Evolutionary conservation across 2,797 vertebrate genomes (phyloP), one percentile per base, ranked within the genome.

Genomic region (Anableps anableps): DNA sequence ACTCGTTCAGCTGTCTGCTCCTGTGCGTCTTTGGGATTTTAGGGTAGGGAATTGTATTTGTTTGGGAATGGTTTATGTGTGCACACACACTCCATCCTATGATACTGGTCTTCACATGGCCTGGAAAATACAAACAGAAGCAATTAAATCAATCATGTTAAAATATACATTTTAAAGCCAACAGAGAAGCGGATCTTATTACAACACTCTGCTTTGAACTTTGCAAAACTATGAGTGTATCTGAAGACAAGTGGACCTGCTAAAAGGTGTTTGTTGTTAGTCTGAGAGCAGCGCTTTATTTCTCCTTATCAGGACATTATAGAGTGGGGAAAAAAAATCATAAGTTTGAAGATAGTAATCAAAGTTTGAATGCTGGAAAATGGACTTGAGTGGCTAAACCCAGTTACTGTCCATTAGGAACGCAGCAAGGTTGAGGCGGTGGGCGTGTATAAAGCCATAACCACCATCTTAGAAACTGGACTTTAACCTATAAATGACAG

Each of bases 1-100:
- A 91, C 87, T 79, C 88, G 92, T 86, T 79, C 93, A 87, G 91
- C 88, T 86, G 93, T 91, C 94, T 93, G 92, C 95, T 96, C 95
- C 96, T 95, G 92, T 95, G 96, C 43, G 80, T 98, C 97, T 98
- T 97, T 98, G 98, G 97, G 96, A 96, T 95, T 87, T 75, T 91
- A 94, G 96, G 95, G 92, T 17, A 86, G 74, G 78, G 79, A 84
- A 34, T 84, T 74, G 73, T 80, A 73, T 90, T 90, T 84, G 84
- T 88, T 85, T 72, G 83, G 86, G 89, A 85, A 86, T 84, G 88
- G 80, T 88, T 53, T 31, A 31, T 55, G 79, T 58, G 75, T 72
- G 34, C 75, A 82, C 41, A 75, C 53, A 80, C 26, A 58, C 16
- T 6, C 70, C 64, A 1, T 83, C 84, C 72, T 86, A 62, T 72